Evolutionary conservation across 53 echinoderm and acorn worm species (phyloP), one percentile per base, ranked within the genome.

Genomic region (Echinarachnius parma): DNA sequence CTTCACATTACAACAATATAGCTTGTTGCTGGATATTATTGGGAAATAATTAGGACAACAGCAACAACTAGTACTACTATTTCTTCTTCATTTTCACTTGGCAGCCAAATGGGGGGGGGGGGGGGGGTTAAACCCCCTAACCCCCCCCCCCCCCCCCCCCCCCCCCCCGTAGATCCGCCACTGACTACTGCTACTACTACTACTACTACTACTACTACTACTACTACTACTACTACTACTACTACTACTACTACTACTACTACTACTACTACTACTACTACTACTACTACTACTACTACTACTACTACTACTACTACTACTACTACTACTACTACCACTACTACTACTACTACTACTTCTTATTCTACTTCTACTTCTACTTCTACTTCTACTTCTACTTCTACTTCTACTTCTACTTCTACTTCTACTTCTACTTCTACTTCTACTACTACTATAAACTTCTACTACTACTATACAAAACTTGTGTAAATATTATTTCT

Each of bases 251-350:
- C 23, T 53, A 53, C 23, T 53, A 11, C 23, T 19, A 19, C 23
- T n/a, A n/a, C n/a, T n/a, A n/a, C n/a, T n/a, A n/a, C n/a, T n/a
- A n/a, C n/a, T n/a, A n/a, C n/a, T n/a, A n/a, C n/a, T n/a, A n/a
- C n/a, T n/a, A 0, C 31, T 53, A 10, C 23, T 53, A 53, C 23
- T 53, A 10, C 23, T 53, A 53, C 23, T 53, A n/a, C 23, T 53
- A 53, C 23, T 53, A 53, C 23, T 53, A 53, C 23, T 53, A 10
- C 23, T 53, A 53, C 23, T 53, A 53, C 23, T 53, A 10, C 23
- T 61, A 61, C 32, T 31, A 61, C 32, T 61, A 30, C 4, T 31
- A 26, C 32, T 61, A 61, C 32, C 29, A 61, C 32, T 61, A 61
- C 32, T 61, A 34, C 32, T 61, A 2, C 32, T 61, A 30, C 32